Percentiles rank a stretch among this genome's conserved stretches.
phyloP scores from a whole-genome alignment of 2,888 invertebrate genomes.

The Agriopis leucophaearia region DNA sequence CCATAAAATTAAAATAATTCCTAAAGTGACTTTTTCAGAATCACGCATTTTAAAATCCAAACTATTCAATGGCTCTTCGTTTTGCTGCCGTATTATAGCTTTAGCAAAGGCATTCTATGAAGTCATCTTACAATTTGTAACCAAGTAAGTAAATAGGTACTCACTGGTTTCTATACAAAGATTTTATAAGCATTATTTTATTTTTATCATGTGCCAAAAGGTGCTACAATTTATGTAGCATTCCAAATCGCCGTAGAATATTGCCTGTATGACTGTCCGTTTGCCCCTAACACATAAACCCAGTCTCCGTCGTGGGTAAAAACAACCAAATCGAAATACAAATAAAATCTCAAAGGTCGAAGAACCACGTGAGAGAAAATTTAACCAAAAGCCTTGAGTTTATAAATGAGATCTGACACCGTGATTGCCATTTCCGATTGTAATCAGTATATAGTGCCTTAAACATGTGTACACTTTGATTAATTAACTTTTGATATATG shows the following conservation, averaged over 20 bases:
- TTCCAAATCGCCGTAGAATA: not conserved
- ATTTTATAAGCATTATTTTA: too few relatives aligned
- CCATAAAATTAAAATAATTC: too few relatives aligned
- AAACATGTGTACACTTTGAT: not conserved
- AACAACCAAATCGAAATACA: not conserved
- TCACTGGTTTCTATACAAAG: too few relatives aligned
- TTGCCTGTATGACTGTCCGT: not conserved
- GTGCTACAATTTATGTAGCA: not conserved
- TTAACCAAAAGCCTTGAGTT: constrained; percentile 50
- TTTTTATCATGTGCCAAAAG: too few relatives aligned
- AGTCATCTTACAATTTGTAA: too few relatives aligned
- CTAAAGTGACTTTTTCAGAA: too few relatives aligned
- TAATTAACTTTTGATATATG: not conserved
- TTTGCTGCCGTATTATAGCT: too few relatives aligned
- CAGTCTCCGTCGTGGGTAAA: not conserved
- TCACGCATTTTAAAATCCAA: too few relatives aligned
- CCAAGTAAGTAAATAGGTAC: too few relatives aligned
- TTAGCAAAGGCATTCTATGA: too few relatives aligned
- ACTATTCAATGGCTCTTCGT: too few relatives aligned
- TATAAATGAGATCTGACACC: constrained; percentile 48
- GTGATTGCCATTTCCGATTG: constrained; percentile 51
- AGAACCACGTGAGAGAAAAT: constrained; percentile 42
- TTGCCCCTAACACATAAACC: not conserved
- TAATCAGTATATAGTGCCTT: constrained; percentile 33
- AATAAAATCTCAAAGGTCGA: constrained; percentile 8